Evolutionary conservation across 1,140 invertebrate genomes (phyloP), one percentile per base, ranked within the genome.

Genomic region (Lepidurus apus): DNA sequence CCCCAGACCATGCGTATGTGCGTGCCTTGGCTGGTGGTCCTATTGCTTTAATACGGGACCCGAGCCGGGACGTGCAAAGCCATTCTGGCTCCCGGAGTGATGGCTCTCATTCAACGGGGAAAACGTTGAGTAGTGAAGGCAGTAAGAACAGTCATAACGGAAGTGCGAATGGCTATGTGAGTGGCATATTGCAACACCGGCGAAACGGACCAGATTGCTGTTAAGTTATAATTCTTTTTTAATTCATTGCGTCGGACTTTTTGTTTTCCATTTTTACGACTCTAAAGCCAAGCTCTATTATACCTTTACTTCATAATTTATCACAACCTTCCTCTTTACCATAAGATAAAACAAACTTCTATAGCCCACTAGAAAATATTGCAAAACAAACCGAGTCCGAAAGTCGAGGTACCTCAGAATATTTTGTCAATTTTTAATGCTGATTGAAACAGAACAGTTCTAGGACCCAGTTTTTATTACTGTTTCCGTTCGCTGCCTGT

Each of bases 141-240:
- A 87, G 85, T 80, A 87, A 84, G 81, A 82, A 85, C 79, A 87
- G 86, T 81, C 86, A 85, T 77, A 85, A 83, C 43, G 85, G 85
- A 79, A 80, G 85, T 42, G 84, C 84, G 42, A 86, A 87, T 81
- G 86, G 86, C 45, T 85, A 85, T 81, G 81, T 83, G 34, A 81
- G 77, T 77, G 80, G 45, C 81, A 81, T 78, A 81, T 34, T 84
- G 83, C 42, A 83, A 83, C 34, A 86, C 85, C 78, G 85, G 84
- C 73, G 85, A 83, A 79, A 83, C 84, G 44, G 79, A 65, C 53
- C 53, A 65, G 53, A 65, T 65, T 65, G n/a, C 53, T 65, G 53
- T 17, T 65, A 17, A 65, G 13, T 65, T 17, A 21, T 65, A 9
- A 17, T 65, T 17, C 53, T 21, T 65, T 65, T 65, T 17, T 17